These are phyloP conservation scores for Vespertilio murinus DNA, from an alignment of 2,797 vertebrate genomes.

Conservation along the genomic window DNA sequence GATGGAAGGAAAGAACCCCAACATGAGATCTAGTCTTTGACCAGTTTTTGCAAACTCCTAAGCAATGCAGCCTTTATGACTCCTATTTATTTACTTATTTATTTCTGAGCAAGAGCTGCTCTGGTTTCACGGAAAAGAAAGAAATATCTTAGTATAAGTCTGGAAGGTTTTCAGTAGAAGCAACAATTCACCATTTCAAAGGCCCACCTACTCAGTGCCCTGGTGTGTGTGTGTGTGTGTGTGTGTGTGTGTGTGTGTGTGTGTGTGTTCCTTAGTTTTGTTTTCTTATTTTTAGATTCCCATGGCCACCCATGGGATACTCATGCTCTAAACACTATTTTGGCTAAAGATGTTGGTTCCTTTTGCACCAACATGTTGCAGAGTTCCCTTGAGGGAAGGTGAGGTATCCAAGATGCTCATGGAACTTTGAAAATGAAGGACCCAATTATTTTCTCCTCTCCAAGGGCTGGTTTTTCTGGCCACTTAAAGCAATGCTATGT, in stretches of 20 bases:
- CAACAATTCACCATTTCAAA: neutral
- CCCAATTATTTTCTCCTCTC: neutral
- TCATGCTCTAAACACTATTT: neutral
- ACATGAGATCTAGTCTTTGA: neutral
- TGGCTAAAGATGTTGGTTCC: neutral
- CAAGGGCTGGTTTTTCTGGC: neutral
- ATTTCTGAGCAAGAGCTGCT: neutral
- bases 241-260: neutral
- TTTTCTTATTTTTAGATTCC: neutral
- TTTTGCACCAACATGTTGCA: neutral
- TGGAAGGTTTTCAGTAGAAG: neutral
- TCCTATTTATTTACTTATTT: neutral
- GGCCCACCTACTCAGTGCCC: neutral
- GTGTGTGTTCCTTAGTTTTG: neutral
- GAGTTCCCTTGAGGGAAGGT: neutral
- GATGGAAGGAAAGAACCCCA: neutral
- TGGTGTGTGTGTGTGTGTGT: neutral
- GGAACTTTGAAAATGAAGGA: neutral
- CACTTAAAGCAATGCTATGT: neutral
- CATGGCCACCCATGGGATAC: neutral
- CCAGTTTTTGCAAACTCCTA: neutral
- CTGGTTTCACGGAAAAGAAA: neutral
- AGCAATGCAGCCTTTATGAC: neutral
- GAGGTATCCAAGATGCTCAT: neutral
- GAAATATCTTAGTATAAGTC: neutral